Percentiles rank a stretch among this genome's conserved stretches.
Conservation (phyloP, 2,797 vertebrate genomes). For the Pseudochirops corinnae region DNA sequence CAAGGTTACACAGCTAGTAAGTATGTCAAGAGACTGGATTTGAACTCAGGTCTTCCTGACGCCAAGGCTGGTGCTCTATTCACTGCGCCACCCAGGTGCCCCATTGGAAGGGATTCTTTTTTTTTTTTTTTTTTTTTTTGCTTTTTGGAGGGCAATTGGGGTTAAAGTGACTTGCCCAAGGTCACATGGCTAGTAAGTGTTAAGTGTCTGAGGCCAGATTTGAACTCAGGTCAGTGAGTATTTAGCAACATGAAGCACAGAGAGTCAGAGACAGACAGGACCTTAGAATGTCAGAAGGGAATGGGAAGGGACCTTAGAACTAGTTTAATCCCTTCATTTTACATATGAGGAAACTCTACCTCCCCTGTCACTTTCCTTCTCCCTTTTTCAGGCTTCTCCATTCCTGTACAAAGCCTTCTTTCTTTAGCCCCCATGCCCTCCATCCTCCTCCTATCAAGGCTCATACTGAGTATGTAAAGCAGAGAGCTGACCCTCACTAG, state of each 20-base stretch:
- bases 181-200: too few relatives aligned
- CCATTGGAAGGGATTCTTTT: background rate
- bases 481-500: background rate
- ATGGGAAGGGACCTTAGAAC: background rate
- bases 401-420: background rate
- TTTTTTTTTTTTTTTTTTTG: background rate
- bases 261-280: background rate
- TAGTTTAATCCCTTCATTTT: background rate
- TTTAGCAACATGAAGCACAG: background rate
- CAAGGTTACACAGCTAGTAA: too few relatives aligned
- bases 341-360: background rate
- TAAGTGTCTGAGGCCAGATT: too few relatives aligned
- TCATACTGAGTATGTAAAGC: background rate
- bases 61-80: too few relatives aligned
- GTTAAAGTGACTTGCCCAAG: too few relatives aligned
- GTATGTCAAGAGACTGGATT: too few relatives aligned
- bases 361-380: background rate
- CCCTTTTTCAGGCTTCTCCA: background rate
- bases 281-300: background rate
- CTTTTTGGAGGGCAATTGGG: too few relatives aligned
- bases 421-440: background rate
- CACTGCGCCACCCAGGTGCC: too few relatives aligned
- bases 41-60: too few relatives aligned
- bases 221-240: background rate
- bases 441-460: background rate